These are phyloP conservation scores for Seriola quinqueradiata DNA, from an alignment of 2,113 vertebrate species.

Conservation along the genomic window DNA sequence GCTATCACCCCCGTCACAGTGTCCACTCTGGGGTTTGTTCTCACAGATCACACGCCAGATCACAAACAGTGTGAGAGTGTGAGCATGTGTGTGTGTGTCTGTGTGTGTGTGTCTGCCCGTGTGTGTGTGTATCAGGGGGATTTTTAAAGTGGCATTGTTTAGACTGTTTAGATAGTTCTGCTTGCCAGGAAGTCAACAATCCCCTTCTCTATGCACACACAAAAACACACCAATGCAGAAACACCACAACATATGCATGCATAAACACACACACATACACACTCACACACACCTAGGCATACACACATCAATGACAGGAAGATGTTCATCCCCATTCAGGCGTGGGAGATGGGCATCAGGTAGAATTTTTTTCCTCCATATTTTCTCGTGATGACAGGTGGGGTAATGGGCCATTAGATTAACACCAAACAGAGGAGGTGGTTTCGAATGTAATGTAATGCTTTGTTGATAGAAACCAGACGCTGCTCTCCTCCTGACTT, in stretches of 20 bases:
- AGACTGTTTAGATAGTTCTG: constrained; percentile 65
- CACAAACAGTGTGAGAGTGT: constrained; percentile 55
- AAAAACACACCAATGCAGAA: constrained; percentile 20
- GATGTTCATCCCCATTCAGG: constrained; percentile 44
- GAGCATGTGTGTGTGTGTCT: constrained; percentile 16
- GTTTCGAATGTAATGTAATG: constrained; percentile 57
- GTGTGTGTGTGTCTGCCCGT: constrained; percentile 8
- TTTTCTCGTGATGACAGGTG: constrained; percentile 70
- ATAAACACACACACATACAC: constrained; percentile 1
- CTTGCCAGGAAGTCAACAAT: constrained; percentile 63
- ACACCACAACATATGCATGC: constrained; percentile 17
- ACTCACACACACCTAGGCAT: background rate
- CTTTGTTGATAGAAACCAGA: constrained; percentile 71
- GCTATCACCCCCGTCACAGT: constrained; percentile 62
- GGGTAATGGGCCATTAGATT: constrained; percentile 78
- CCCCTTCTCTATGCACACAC: constrained; percentile 28
- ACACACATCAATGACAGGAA: constrained; percentile 30
- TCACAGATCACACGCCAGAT: constrained; percentile 72
- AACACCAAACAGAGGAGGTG: constrained; percentile 68
- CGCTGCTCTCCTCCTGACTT: constrained; percentile 57
- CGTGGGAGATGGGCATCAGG: constrained; percentile 54
- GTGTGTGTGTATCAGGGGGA: constrained; percentile 29
- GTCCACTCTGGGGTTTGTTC: constrained; percentile 76
- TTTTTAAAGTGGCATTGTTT: constrained; percentile 72
- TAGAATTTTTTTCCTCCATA: constrained; percentile 43